Base-by-base conservation (phyloP, 2,113 vertebrate species). In the Petroica traversi region DNA sequence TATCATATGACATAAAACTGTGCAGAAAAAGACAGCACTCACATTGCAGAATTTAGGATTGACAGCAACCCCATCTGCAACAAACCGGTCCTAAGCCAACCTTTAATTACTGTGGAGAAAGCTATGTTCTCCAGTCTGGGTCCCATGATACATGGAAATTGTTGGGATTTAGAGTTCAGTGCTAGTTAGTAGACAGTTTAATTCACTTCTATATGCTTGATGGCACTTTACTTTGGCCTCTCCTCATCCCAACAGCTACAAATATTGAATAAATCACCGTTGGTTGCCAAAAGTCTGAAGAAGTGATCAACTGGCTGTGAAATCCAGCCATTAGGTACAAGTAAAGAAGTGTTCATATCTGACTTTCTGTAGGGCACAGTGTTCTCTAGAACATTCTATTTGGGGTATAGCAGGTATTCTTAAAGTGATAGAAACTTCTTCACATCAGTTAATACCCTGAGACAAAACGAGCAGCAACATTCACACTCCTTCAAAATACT, bases 1-100 rank as follows among this genome's bases (percentile, higher is more conserved):
- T 95, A 92, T 84, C 88, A 61, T 36, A 75, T 91, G 88, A 89
- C 69, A 94, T n/a, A 40, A 72, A 92, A 85, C 84, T 57, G 67
- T 78, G 75, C 80, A 92, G 46, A 81, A 69, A 94, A 88, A 77
- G 91, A 62, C 63, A 93, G 88, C 72, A 91, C 46, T 74, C 93
- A 90, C 91, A 81, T 7, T 67, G 63, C 81, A 72, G 75, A 84
- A 76, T 71, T 74, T 46, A 75, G 84, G 89, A 86, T 22, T 80
- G 93, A 89, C 77, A 92, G 77, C 69, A 90, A 68, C 28, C 13
- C 61, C 67, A 78, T 84, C 91, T 89, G 77, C 55, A 96, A 66
- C 33, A 73, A 12, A 38, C 38, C 57, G 62, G 20, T 58, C 52
- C 31, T 74, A 69, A 79, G 73, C 62, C 80, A 82, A 38, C 24